Base-by-base conservation (phyloP, 64 coral and sea anemone genomes). In the Acropora yongei region DNA sequence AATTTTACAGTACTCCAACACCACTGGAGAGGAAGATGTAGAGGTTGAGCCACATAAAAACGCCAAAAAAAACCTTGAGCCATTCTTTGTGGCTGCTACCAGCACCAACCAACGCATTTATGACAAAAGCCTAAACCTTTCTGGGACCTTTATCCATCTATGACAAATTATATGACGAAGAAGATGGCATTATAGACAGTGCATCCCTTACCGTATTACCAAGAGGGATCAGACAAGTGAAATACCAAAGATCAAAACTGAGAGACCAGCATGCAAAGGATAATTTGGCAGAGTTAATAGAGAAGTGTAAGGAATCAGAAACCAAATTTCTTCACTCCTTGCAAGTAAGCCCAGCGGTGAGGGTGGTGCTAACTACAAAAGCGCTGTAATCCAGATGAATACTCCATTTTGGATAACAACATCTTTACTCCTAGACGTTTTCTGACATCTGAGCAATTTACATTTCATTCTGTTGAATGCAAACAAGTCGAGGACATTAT, bases 281-380 rank as follows among this genome's bases (percentile, higher is more conserved):
- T 72, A 30, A 3, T 30, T 41, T 72, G 18, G 68, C 68, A 30
- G 19, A 72, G 8, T 20, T 72, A 20, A 72, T 72, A 72, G 17
- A 72, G 2, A 72, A 72, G 18, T 72, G 68, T 20, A 72, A 9
- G 13, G 68, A 72, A 1, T 72, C 68, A 20, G 39, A 72, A 40
- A 19, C 18, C 1, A 13, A 20, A 72, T 72, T 72, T 20, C 17
- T 72, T 3, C 68, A 72, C 72, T 53, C 50, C 50, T 53, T 53
- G 8, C 50, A 53, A 53, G 50, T 53, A 53, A 53, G 50, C 50
- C 50, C 65, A 45, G 42, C 42, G 8, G 60, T 81, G 1, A 85
- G 80, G 48, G 51, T 74, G 6, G 71, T 68, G 39, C 77, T 92
- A 8, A 19, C 80, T 8, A 86, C 71, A 18, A 82, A 78, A 47